Evolutionary conservation across 2,113 vertebrate species (phyloP).

Genomic region (Craseonycteris thonglongyai): DNA sequence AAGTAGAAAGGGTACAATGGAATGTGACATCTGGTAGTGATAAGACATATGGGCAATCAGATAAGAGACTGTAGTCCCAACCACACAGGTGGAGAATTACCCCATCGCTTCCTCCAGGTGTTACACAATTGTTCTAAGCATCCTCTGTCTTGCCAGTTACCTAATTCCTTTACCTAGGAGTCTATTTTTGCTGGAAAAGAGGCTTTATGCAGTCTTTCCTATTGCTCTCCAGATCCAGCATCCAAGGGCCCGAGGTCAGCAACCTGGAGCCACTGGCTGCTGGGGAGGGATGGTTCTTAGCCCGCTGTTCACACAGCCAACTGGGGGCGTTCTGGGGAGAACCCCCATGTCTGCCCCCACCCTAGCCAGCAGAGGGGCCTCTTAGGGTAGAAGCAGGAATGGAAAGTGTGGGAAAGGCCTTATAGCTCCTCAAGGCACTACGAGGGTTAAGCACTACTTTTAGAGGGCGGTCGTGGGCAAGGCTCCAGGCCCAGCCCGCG

Average conservation of each 20-base stretch:
- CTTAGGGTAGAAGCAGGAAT: too few relatives aligned
- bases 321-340: neutral
- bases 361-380: too few relatives aligned
- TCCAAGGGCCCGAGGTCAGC: neutral
- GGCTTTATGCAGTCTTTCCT: neutral
- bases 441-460: neutral
- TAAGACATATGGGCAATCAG: neutral
- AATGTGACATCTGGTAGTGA: neutral
- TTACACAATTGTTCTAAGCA: neutral
- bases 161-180: neutral
- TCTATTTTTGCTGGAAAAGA: too few relatives aligned
- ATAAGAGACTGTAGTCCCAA: rapidly evolving
- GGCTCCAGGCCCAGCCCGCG: neutral
- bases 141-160: neutral
- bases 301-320: neutral
- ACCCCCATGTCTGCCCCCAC: neutral
- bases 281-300: neutral
- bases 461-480: too few relatives aligned
- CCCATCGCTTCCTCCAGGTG: neutral
- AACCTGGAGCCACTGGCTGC: neutral
- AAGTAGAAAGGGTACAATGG: neutral
- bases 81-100: neutral
- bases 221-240: rapidly evolving
- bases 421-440: too few relatives aligned
- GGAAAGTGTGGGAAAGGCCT: too few relatives aligned